Base-by-base conservation (phyloP, 1,140 invertebrate genomes). In the Arion vulgaris region DNA sequence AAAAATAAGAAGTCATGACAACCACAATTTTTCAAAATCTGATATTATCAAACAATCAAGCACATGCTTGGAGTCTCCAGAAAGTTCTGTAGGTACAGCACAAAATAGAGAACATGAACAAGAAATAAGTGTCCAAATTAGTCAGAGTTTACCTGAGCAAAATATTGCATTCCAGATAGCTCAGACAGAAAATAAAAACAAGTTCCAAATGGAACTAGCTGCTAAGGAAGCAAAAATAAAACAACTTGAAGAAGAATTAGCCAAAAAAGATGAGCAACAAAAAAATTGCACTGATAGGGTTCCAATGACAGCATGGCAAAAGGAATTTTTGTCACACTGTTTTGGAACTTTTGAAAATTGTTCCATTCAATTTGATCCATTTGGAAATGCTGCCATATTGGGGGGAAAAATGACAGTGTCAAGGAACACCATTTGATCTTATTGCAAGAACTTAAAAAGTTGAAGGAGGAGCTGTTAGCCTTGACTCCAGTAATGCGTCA, bases 401-500 rank as follows among this genome's bases (percentile, higher is more conserved):
- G 26, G 28, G 71, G 71, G 7, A 41, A 45, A 2, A 41, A 13
- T 45, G 36, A 72, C 7, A 19, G 36, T 41, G 71, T 72, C 28
- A 72, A 72, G 23, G 28, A 72, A 26, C 26, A 45, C 13, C 34
- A 72, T 41, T 41, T 72, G n/a, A 45, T 4, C 9, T 45, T 72
- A n/a, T 19, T 72, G 41, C 39, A 72, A 19, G 71, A 72, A 72
- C 38, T 72, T 26, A 72, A 72, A 41, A 72, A 72, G 41, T 41
- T 72, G 17, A 72, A 72, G 38, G 71, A 72, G 38, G 17, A 26
- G 5, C 41, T 11, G 9, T 9, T 72, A n/a, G 23, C 36, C 13
- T 26, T 72, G 26, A 41, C 36, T 41, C 17, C 36, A 41, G 34
- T 19, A 17, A 45, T 72, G 36, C 71, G 41, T 41, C 28, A 13